Evolutionary conservation across 2,888 invertebrate genomes (phyloP), one percentile per base, ranked within the genome.

Genomic region (Mythimna pallens): DNA sequence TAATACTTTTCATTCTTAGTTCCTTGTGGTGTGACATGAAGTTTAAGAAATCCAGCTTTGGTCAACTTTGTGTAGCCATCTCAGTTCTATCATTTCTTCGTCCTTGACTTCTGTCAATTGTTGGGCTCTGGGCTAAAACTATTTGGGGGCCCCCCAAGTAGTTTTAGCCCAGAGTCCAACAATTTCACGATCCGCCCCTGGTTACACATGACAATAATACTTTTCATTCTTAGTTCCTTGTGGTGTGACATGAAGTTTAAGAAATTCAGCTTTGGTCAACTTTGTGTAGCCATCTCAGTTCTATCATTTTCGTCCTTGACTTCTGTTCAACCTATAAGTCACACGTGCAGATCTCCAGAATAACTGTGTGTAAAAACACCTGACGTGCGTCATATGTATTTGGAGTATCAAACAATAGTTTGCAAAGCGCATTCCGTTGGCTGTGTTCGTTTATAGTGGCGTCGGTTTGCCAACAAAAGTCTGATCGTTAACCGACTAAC

Each of bases 381-480:
- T 70, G 61, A 59, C 17, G 43, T 72, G 84, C 76, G 84, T 83
- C 82, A 83, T 80, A 47, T 54, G 65, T 71, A 67, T 73, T 75
- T 59, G 57, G 63, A 68, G 70, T 81, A 66, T 82, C 81, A 75
- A 82, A 84, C 82, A 84, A 71, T 74, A 71, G 66, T 75, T 66
- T 25, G 54, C 54, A 61, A 40, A 67, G 67, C 43, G 58, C 84
- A 82, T 82, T 83, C 82, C 82, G 47, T 43, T 25, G 47, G 52
- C 70, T 68, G 40, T 22, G 65, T 65, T 69, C 81, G 54, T 65
- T 76, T 76, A 80, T 80, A 83, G 68, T 59, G 70, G 57, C 69
- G 67, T 65, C 65, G 62, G 73, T 82, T 84, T 84, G 76, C 76
- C 79, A 82, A 84, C 82, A 72, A 70, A 78, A 69, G 70, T n/a